These are phyloP conservation scores for Spizaetus ornatus DNA, from an alignment of 2,113 vertebrate genomes.

Conservation along the genomic window DNA sequence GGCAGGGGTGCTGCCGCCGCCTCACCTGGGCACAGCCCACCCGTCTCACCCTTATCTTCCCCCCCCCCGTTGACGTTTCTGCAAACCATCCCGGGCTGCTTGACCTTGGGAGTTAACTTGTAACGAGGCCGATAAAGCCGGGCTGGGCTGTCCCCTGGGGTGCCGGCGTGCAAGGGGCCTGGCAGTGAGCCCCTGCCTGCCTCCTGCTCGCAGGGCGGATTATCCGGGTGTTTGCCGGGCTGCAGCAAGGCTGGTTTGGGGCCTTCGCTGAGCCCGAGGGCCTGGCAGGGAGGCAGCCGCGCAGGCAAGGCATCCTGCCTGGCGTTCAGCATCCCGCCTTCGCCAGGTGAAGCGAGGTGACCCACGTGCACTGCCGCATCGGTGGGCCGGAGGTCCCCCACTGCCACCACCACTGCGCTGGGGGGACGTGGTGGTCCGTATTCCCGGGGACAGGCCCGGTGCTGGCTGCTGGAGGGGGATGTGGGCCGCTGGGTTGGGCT, in stretches of 20 bases:
- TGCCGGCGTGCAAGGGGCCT: background rate
- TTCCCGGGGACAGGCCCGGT: rapidly evolving
- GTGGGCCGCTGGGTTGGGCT: background rate
- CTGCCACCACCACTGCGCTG: background rate
- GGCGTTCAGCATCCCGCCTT: rapidly evolving
- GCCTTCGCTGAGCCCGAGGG: rapidly evolving
- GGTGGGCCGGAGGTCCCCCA: background rate
- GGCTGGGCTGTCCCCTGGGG: background rate
- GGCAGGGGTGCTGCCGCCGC: background rate
- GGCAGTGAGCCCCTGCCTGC: background rate
- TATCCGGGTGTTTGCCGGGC: rapidly evolving
- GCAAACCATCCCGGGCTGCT: background rate
- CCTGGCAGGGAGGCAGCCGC: background rate
- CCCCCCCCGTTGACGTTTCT: background rate
- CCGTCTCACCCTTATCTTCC: background rate
- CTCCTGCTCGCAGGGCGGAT: rapidly evolving
- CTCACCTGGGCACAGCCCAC: background rate
- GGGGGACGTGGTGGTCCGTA: rapidly evolving
- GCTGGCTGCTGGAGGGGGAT: background rate
- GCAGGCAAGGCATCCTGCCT: background rate
- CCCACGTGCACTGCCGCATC: rapidly evolving
- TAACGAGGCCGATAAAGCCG: rapidly evolving
- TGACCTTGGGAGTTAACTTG: background rate
- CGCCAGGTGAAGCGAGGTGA: background rate
- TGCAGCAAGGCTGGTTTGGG: background rate